Conservation (phyloP, 2,113 vertebrate genomes). For the Alces alces region DNA sequence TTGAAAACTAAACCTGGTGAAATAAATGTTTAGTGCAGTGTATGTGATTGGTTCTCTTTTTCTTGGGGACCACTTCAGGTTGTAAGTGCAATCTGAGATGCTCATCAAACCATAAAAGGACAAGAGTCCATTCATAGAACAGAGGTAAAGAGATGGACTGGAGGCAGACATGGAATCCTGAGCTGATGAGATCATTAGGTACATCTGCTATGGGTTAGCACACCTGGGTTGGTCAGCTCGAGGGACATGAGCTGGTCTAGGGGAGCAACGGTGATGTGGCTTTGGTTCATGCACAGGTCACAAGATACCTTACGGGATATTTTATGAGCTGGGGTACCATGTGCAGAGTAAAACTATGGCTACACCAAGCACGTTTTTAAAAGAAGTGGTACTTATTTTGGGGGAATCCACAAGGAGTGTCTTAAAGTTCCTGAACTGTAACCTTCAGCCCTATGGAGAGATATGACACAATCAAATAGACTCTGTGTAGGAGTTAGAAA, state of each 20-base stretch:
- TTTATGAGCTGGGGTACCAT: neutral
- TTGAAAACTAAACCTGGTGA: neutral
- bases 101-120: too few species aligned
- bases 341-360: neutral
- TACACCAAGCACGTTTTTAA: neutral
- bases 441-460: neutral
- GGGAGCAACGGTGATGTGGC: neutral
- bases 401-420: neutral
- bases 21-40: neutral
- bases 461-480: neutral
- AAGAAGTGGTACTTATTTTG: neutral
- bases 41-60: neutral
- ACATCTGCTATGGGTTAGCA: neutral
- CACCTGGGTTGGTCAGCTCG: neutral
- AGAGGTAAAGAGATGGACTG: neutral
- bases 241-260: neutral
- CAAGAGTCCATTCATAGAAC: neutral
- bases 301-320: neutral
- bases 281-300: neutral
- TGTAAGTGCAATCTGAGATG: neutral
- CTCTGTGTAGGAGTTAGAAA: neutral
- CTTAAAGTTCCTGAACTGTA: neutral
- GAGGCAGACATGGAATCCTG: neutral
- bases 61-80: neutral
- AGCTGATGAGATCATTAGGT: neutral